Conservation (phyloP, 2,113 vertebrate species). For the Junco hyemalis region DNA sequence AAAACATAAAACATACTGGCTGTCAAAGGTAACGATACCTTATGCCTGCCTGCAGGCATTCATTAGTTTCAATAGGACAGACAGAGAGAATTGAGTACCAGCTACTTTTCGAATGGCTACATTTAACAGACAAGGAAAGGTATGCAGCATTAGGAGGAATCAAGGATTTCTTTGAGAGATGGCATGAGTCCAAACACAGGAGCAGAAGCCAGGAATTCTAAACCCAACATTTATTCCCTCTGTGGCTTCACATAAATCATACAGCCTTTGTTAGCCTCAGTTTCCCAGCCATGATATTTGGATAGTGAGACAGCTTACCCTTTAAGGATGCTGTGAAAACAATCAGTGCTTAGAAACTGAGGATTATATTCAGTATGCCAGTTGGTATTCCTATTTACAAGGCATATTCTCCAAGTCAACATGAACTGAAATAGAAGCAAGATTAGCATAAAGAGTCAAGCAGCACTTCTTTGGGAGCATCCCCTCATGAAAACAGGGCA, state of each 20-base stretch:
- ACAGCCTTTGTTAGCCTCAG: constrained; percentile 47
- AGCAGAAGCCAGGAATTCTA: constrained; percentile 25
- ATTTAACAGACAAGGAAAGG: not conserved
- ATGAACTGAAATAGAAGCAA: not conserved
- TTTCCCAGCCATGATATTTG: constrained; percentile 51
- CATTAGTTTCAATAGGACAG: constrained; percentile 51
- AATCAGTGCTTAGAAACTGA: constrained; percentile 33
- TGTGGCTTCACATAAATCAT: constrained; percentile 34
- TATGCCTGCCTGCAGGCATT: constrained; percentile 29
- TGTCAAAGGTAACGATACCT: constrained; percentile 60
- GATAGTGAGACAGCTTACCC: constrained; percentile 46
- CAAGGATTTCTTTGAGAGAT: not conserved
- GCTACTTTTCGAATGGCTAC: not conserved
- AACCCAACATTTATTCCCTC: constrained; percentile 21
- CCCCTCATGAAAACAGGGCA: not conserved
- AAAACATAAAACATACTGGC: constrained; percentile 56
- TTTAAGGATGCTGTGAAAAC: constrained; percentile 54
- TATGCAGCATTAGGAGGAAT: not conserved
- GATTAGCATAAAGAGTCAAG: constrained; percentile 32
- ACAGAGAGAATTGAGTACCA: constrained; percentile 13
- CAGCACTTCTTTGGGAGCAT: not conserved
- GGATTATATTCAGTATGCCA: constrained; percentile 32
- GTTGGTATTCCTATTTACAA: constrained; percentile 28
- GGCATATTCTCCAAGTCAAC: constrained; percentile 43
- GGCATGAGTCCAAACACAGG: not conserved